Evolutionary conservation across 2,797 vertebrate genomes (phyloP).

Genomic region (Gadopsis marmoratus): DNA sequence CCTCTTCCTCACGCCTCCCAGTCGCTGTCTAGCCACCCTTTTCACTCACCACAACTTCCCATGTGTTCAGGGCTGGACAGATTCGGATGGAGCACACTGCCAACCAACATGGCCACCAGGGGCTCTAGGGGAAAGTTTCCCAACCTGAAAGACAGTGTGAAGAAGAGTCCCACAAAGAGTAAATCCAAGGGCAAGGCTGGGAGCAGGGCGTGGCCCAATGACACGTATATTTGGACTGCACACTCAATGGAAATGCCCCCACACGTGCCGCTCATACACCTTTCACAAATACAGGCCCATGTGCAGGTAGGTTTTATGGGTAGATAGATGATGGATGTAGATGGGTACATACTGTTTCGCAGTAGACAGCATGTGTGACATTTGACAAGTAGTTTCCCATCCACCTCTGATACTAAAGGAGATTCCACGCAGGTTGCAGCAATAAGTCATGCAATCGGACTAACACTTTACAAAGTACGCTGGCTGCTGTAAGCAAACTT

Average conservation of each 20-base stretch:
- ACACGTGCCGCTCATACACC: slow-evolving; percentile 50
- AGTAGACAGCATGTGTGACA: neutral
- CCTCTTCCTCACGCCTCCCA: slow-evolving; percentile 78
- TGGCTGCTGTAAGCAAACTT: neutral
- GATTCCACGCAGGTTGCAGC: neutral
- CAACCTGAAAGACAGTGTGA: slow-evolving; percentile 87
- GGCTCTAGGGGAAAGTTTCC: slow-evolving; percentile 83
- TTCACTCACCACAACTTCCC: slow-evolving; percentile 72
- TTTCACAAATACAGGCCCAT: slow-evolving; percentile 64
- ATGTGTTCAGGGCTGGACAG: slow-evolving; percentile 57
- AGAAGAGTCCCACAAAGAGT: slow-evolving; percentile 89
- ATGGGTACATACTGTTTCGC: neutral
- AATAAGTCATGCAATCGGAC: neutral
- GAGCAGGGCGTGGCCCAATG: slow-evolving; percentile 82
- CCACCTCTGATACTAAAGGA: neutral
- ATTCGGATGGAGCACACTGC: slow-evolving; percentile 84
- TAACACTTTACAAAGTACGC: neutral
- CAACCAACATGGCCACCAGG: slow-evolving; percentile 70
- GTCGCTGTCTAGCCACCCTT: slow-evolving; percentile 78
- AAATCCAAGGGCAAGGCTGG: slow-evolving; percentile 85
- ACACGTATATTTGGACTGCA: slow-evolving; percentile 82
- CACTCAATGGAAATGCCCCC: slow-evolving; percentile 71
- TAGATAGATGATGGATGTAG: neutral
- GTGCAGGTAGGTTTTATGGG: slow-evolving; percentile 62
- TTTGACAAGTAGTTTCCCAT: neutral